phyloP scores from a whole-genome alignment of 2,113 vertebrate species.

The Pteruthius melanotis region DNA sequence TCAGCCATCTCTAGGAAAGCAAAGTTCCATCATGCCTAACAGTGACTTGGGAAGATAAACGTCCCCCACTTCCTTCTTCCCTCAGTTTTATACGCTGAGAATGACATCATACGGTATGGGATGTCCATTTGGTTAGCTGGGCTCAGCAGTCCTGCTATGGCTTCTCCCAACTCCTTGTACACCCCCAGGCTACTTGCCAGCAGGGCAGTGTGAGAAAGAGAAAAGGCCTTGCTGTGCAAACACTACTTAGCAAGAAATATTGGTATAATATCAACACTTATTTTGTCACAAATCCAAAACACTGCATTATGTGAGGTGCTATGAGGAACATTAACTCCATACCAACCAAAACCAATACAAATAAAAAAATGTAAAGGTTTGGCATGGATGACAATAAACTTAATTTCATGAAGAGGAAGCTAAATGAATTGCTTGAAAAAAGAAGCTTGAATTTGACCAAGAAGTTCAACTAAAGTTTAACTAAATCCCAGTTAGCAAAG shows the following conservation, averaged over 20 bases:
- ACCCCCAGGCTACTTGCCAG: not conserved
- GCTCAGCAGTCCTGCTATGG: not conserved
- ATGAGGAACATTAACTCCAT: not conserved
- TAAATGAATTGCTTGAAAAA: not conserved
- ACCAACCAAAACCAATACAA: not conserved
- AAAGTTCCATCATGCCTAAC: not conserved
- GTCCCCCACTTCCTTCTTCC: not conserved
- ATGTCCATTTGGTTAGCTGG: not conserved
- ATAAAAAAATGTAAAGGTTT: not conserved
- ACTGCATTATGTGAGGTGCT: not conserved
- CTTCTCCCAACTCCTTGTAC: not conserved
- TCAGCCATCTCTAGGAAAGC: not conserved
- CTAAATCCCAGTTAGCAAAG: not conserved
- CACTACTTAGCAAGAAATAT: not conserved
- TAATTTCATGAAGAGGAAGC: not conserved
- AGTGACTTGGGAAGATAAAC: not conserved
- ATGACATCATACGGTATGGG: fast-evolving
- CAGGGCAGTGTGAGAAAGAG: not conserved
- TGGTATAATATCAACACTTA: not conserved
- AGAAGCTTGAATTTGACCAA: not conserved
- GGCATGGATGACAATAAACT: not conserved
- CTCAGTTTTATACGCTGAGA: not conserved
- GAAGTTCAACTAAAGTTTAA: not conserved
- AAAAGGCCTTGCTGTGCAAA: not conserved
- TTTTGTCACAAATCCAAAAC: not conserved